Evolutionary conservation across 2,888 invertebrate genomes (phyloP), one percentile per base, ranked within the genome.

Genomic region (Hirtodrosophila trivittata): DNA sequence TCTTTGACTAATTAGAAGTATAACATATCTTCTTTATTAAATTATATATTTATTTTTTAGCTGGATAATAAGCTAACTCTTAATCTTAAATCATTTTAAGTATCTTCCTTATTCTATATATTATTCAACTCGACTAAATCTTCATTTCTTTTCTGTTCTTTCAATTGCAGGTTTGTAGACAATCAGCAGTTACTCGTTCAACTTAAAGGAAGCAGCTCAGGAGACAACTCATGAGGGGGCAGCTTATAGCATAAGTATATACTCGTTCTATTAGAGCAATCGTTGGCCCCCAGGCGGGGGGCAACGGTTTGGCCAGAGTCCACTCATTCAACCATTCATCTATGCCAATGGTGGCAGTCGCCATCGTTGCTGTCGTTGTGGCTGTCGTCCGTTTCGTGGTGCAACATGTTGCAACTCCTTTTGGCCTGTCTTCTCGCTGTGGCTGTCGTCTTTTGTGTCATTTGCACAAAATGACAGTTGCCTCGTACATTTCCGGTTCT

Each of bases 401-500:
- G 35, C 35, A 12, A 42, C 56, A 33, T 60, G 41, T 26, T 28
- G 35, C 45, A 33, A 37, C 50, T 55, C 42, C 49, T 30, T 57
- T 45, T 60, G 43, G 62, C 46, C 49, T 42, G 52, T 54, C 43
- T 43, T 38, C 51, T 56, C 42, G 46, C 38, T 42, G 33, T 58
- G 63, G 55, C 66, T 75, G 69, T 69, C 83, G 86, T 78, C 83
- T 80, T 86, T 78, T 83, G 66, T 78, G 78, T 80, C 81, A 83
- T 78, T 78, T 86, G 86, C 86, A 83, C 84, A 81, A 76, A 81
- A 74, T 81, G 81, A 86, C 86, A 81, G 84, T 86, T 74, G 67
- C 55, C 59, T 65, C 57, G 60, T 71, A 80, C 86, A 80, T 86
- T 86, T 81, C 81, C 86, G 81, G 84, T 86, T 81, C 84, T 83